Conservation (phyloP, 2,888 invertebrate species). For the Leptinotarsa haldemani region DNA sequence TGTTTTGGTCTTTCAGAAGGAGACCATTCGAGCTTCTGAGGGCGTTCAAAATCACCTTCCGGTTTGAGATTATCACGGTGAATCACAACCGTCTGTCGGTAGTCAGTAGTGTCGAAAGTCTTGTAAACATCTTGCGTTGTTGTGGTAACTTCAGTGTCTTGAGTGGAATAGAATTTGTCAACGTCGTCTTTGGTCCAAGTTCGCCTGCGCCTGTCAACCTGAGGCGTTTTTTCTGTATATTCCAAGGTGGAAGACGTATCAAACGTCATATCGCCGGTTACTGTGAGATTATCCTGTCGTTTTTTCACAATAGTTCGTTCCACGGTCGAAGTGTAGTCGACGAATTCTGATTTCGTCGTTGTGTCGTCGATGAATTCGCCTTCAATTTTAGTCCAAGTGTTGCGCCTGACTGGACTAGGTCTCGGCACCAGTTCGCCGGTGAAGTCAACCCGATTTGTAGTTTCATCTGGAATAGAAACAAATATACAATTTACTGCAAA, state of each 20-base stretch:
- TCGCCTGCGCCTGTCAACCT: conserved; percentile 72
- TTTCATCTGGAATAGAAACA: conserved; percentile 70
- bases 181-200: conserved; percentile 81
- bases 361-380: conserved; percentile 80
- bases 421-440: conserved; percentile 76
- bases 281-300: conserved; percentile 75
- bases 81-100: conserved; percentile 63
- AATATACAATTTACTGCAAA: neutral
- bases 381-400: conserved; percentile 83
- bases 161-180: conserved; percentile 75
- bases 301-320: conserved; percentile 72
- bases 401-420: conserved; percentile 75
- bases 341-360: conserved; percentile 75
- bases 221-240: conserved; percentile 71
- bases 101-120: conserved; percentile 72
- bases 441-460: conserved; percentile 77
- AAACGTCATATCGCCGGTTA: conserved; percentile 77
- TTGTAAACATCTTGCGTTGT: conserved; percentile 77
- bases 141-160: conserved; percentile 70
- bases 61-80: conserved; percentile 67
- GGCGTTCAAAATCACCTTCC: conserved; percentile 70
- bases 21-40: conserved; percentile 63
- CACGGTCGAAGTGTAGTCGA: conserved; percentile 71
- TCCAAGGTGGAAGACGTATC: conserved; percentile 75
- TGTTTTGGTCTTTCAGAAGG: conserved; percentile 65